Evolutionary conservation across 1,140 invertebrate genomes (phyloP).

Genomic region (Tetragnatha versicolor): DNA sequence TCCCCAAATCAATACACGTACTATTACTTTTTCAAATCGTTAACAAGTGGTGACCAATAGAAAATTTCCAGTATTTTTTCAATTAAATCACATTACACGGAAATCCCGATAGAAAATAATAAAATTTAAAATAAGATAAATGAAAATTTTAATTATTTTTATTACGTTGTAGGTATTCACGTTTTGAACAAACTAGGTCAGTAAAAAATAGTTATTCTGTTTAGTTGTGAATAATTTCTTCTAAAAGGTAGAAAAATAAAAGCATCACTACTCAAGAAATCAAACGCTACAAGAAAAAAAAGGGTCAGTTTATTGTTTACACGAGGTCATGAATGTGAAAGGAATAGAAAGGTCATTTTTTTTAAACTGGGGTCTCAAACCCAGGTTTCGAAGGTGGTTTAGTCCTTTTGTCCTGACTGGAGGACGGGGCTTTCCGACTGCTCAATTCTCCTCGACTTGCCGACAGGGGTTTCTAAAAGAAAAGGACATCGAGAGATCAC

Average conservation of each 20-base stretch:
- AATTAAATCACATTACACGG: too few relatives aligned
- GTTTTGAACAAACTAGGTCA: neutral
- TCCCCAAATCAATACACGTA: too few relatives aligned
- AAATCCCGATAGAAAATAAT: too few relatives aligned
- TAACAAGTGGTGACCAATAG: too few relatives aligned
- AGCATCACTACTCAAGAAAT: neutral
- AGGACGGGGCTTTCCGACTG: neutral
- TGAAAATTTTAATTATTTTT: neutral
- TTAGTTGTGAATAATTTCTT: too few relatives aligned
- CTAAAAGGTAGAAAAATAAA: too few relatives aligned
- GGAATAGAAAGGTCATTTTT: conserved; percentile 30
- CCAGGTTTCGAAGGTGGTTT: conserved; percentile 4
- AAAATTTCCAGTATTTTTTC: too few relatives aligned
- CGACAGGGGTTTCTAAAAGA: conserved; percentile 42
- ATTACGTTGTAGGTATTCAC: neutral
- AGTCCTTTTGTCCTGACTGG: neutral
- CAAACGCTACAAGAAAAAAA: conserved; percentile 21
- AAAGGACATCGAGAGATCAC: too few relatives aligned
- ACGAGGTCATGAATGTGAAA: conserved; percentile 30
- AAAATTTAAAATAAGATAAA: too few relatives aligned
- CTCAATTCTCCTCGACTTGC: conserved; percentile 41
- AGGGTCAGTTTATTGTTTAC: conserved; percentile 45
- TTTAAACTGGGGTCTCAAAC: conserved; percentile 42
- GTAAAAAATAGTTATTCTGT: too few relatives aligned
- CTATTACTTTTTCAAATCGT: too few relatives aligned